Conservation (phyloP, 2,888 invertebrate genomes). For the Stenurella melanura region DNA sequence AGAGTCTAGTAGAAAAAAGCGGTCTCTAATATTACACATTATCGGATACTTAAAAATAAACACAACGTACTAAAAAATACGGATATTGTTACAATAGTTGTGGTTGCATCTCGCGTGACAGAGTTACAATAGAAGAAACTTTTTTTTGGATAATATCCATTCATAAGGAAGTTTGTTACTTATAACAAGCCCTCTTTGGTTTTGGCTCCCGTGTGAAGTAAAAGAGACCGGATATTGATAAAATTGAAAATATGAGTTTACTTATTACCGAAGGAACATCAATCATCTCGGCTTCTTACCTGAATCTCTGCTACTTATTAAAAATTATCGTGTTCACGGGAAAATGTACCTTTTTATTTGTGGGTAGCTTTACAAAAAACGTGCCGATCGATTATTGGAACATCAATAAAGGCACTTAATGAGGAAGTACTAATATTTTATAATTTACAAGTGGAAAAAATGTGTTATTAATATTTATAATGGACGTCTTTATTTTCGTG, state of each 20-base stretch:
- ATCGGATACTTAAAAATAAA: constrained; percentile 20
- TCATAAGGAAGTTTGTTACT: constrained; percentile 27
- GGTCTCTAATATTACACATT: constrained; percentile 10
- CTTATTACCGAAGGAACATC: constrained; percentile 38
- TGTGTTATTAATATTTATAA: too few relatives aligned
- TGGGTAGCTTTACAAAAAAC: constrained; percentile 10
- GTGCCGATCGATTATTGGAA: background rate
- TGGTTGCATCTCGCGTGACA: constrained; percentile 24
- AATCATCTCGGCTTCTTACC: constrained; percentile 35
- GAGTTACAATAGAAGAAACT: constrained; percentile 9
- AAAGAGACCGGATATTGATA: constrained; percentile 39
- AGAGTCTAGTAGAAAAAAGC: background rate
- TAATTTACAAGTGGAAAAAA: background rate
- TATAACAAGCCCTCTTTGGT: constrained; percentile 20
- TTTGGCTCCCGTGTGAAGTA: constrained; percentile 40
- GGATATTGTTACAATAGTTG: constrained; percentile 35
- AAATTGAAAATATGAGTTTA: constrained; percentile 43
- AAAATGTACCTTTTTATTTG: constrained; percentile 25
- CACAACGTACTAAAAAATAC: constrained; percentile 9
- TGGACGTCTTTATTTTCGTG: too few relatives aligned
- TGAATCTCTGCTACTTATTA: constrained; percentile 37
- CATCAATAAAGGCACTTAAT: background rate
- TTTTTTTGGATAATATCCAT: constrained; percentile 10
- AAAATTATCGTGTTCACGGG: constrained; percentile 40
- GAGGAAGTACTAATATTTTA: constrained; percentile 8